Conservation (phyloP, 2,113 vertebrate species). For the Thalassoma bifasciatum region DNA sequence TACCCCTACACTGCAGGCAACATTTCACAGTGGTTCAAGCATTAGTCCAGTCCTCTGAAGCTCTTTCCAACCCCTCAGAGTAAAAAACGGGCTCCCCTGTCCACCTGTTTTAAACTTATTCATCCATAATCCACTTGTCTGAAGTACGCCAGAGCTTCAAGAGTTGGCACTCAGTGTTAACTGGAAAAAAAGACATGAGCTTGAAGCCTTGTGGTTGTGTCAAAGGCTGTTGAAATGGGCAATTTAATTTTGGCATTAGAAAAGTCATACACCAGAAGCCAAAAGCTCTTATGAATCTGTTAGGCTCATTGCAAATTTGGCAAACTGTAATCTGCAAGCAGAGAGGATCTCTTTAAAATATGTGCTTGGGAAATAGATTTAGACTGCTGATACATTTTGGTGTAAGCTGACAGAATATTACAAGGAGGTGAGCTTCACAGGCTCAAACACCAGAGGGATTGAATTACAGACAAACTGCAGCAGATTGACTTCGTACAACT, state of each 20-base stretch:
- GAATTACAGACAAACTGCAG: conserved; percentile 1
- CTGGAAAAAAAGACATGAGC: not conserved
- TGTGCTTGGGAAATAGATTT: not conserved
- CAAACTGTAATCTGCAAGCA: not conserved
- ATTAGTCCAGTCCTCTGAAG: not conserved
- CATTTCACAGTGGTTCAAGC: not conserved
- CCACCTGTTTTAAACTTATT: not conserved
- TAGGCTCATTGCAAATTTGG: not conserved
- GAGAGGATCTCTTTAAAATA: conserved; percentile 1
- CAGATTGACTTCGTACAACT: too few species aligned
- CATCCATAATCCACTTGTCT: conserved; percentile 2
- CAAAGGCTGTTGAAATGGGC: not conserved
- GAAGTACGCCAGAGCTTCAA: not conserved
- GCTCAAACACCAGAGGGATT: not conserved
- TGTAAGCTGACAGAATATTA: not conserved
- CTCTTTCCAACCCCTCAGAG: not conserved
- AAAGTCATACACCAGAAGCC: not conserved
- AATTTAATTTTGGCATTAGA: not conserved
- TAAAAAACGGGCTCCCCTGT: conserved; percentile 3
- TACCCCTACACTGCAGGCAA: not conserved
- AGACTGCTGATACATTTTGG: not conserved
- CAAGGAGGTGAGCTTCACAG: not conserved
- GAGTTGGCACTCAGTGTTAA: not conserved
- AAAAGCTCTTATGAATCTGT: conserved; percentile 9
- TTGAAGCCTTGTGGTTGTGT: not conserved